Percentiles rank a stretch among this genome's conserved stretches.
Evolutionary conservation across 2,888 invertebrate species (phyloP).

Genomic region (Scaptomyza cyrtandrae): DNA sequence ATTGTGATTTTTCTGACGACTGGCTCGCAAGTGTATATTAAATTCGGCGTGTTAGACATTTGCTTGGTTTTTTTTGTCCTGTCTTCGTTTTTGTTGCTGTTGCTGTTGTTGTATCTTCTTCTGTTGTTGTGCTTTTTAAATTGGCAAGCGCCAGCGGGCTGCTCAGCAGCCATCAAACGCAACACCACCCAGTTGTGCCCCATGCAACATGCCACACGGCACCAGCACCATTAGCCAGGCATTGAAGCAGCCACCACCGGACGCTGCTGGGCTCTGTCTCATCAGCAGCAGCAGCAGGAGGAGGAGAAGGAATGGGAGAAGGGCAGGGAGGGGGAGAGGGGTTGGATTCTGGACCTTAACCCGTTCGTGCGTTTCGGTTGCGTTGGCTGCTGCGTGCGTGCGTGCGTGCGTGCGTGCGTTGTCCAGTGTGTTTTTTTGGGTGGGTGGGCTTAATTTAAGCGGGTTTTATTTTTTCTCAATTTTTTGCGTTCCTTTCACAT

Average conservation of each 20-base stretch:
- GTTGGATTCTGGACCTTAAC: constrained; percentile 64
- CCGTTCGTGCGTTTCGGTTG: constrained; percentile 71
- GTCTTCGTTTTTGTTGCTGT: constrained; percentile 8
- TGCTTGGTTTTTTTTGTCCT: not conserved
- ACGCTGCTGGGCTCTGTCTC: constrained; percentile 26
- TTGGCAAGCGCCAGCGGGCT: constrained; percentile 80
- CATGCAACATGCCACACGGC: too few relatives aligned
- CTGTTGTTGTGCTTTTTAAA: constrained; percentile 77
- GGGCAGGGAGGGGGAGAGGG: not conserved
- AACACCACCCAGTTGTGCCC: too few relatives aligned
- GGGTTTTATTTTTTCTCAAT: constrained; percentile 81
- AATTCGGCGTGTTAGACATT: constrained; percentile 25
- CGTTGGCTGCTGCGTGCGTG: constrained; percentile 24
- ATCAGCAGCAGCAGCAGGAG: constrained; percentile 26
- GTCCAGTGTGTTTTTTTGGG: constrained; percentile 60
- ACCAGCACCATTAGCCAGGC: constrained; percentile 31
- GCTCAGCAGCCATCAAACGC: constrained; percentile 62
- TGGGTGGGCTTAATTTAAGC: constrained; percentile 74
- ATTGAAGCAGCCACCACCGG: constrained; percentile 26
- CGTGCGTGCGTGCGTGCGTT: constrained; percentile 75
- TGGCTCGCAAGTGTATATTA: too few relatives aligned
- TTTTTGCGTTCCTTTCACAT: constrained; percentile 59
- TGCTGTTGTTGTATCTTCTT: constrained; percentile 54
- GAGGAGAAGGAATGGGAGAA: constrained; percentile 9
- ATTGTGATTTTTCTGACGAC: too few relatives aligned